Evolutionary conservation across 2,888 invertebrate genomes (phyloP), one percentile per base, ranked within the genome.

Genomic region (Fragum fragum): DNA sequence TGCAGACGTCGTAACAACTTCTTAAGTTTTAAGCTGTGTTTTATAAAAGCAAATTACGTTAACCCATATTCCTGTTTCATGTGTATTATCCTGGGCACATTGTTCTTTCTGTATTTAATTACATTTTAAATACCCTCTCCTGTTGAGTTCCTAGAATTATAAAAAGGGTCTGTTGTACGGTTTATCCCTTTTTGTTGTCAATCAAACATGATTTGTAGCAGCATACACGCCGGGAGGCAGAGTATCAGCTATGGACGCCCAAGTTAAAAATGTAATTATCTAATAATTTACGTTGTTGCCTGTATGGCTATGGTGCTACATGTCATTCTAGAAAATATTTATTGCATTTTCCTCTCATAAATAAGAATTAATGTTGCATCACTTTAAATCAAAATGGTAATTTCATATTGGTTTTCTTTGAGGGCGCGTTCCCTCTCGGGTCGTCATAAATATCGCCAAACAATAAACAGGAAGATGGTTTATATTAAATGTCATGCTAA

Each of bases 321-420:
- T 79, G 79, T 83, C 81, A 83, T 80, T 83, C 66, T 75, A 61
- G 63, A 76, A 70, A 78, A 83, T 66, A 76, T 86, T 86, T 86
- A 86, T 78, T 73, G 69, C 79, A 59, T 72, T 78, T 73, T 61
- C 69, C 73, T 73, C 80, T 74, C 83, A 81, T 86, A 83, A 76
- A 83, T 42, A 72, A 83, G 75, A 75, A 86, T 86, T 83, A 86
- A 81, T 81, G 75, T 73, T 61, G 75, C 79, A 80, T 83, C 80
- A 78, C 61, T 53, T 63, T 86, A 83, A 86, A 86, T 86, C 82
- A 81, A 79, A 86, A 78, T 83, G 83, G 74, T 81, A 83, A 81
- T 83, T 83, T 78, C 75, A 81, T 79, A 79, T 77, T 79, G 76
- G 71, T 68, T 63, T 76, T 72, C 63, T 36, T 59, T 63, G 57